These are phyloP conservation scores for Trichomalopsis sarcophagae DNA, from an alignment of 1,140 invertebrate genomes.

Conservation along the genomic window DNA sequence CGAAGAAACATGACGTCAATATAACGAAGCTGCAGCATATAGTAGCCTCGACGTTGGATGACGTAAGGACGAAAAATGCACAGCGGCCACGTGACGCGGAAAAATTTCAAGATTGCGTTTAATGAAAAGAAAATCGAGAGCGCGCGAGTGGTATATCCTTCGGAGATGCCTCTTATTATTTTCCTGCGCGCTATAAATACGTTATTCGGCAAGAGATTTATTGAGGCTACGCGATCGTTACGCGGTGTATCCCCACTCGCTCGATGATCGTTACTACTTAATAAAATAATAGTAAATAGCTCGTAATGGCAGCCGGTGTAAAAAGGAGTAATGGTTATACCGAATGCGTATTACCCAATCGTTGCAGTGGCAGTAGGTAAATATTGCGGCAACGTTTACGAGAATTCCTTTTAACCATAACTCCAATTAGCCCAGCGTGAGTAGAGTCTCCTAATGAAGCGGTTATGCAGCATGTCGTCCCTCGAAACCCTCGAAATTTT, in stretches of 20 bases:
- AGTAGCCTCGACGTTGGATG: neutral
- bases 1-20: neutral
- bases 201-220: neutral
- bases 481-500: neutral
- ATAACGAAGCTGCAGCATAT: neutral
- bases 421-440: neutral
- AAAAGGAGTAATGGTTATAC: neutral
- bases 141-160: neutral
- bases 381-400: conserved; percentile 3
- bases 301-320: neutral
- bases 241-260: neutral
- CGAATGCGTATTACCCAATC: neutral
- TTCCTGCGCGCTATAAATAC: neutral
- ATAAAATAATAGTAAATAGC: conserved; percentile 1
- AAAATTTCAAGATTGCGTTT: conserved; percentile 21
- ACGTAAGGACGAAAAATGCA: conserved; percentile 40
- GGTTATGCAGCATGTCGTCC: neutral
- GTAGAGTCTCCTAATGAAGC: neutral
- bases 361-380: neutral
- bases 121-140: neutral
- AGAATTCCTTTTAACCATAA: conserved; percentile 4
- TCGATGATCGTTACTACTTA: neutral
- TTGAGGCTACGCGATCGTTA: neutral
- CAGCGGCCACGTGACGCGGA: conserved; percentile 22
- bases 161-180: neutral